Evolutionary conservation across 2,113 vertebrate genomes (phyloP), one percentile per base, ranked within the genome.

Genomic region (Osmerus mordax): DNA sequence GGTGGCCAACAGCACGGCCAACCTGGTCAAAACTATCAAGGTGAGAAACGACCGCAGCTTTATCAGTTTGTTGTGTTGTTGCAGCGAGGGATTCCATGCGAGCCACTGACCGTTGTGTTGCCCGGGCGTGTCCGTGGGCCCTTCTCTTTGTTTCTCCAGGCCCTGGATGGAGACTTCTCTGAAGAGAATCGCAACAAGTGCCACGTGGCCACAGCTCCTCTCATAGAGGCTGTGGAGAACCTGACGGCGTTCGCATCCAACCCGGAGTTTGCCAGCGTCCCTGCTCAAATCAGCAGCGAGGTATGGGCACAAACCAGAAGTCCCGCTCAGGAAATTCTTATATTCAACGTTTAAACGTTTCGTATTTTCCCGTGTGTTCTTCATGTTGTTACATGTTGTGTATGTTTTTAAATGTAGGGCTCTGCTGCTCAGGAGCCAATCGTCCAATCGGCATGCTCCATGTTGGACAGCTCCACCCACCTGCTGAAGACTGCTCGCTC

Each of bases 21-120:
- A 98, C 88, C 87, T 99, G 74, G 97, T 99, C 73, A 99, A 99
- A 88, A 99, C 97, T 59, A 99, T 99, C 79, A 99, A 99, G 95
- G 97, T 98, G 82, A 58, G 76, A 28, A 47, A 47, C 41, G 41
- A 5, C 29, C 73, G 69, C 18, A 1, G 62, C n/a, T 18, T n/a
- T 2, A 56, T 56, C 54, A n/a, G 1, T 18, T 56, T 6, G 15
- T n/a, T 56, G 54, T n/a, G 2, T 12, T 2, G 36, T n/a, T 47
- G 16, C 64, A 19, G 15, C 19, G 0, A 5, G 36, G 0, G n/a
- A 4, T 65, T 21, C 28, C 0, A 11, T 6, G 15, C 32, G 36
- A 32, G 0, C n/a, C n/a, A 23, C 64, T 65, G 18, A 41, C 64
- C 41, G 21, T 23, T 21, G 36, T 21, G 64, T 65, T 65, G 6